Evolutionary conservation across 2,888 invertebrate species (phyloP).

Genomic region (Ectemnius lituratus): DNA sequence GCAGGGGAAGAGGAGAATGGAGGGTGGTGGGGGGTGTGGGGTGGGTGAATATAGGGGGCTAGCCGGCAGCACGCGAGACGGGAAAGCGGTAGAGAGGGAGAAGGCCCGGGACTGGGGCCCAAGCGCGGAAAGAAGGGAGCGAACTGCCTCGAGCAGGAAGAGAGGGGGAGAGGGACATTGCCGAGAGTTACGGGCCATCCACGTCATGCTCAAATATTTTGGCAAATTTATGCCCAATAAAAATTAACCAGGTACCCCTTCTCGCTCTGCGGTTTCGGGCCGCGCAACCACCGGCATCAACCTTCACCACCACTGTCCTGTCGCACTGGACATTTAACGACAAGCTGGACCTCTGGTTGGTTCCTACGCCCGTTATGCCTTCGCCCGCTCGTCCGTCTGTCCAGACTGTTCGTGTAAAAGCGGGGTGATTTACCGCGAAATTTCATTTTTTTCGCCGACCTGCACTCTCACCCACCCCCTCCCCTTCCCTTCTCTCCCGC

Average conservation of each 20-base stretch:
- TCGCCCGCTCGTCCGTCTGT: conserved; percentile 38
- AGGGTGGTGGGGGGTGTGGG: too few relatives aligned
- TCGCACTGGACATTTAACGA: conserved; percentile 60
- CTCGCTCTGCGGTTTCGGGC: conserved; percentile 63
- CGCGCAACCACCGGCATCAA: conserved; percentile 48
- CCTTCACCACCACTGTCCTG: conserved; percentile 29
- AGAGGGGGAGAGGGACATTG: conserved; percentile 49
- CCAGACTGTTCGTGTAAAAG: conserved; percentile 55
- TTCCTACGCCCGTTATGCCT: conserved; percentile 42
- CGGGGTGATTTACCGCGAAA: conserved; percentile 74
- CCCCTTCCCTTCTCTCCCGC: background rate
- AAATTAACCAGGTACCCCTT: conserved; percentile 76
- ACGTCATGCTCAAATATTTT: conserved; percentile 77
- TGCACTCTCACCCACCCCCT: conserved; percentile 20
- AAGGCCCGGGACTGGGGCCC: conserved; percentile 1
- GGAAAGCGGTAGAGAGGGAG: conserved; percentile 23
- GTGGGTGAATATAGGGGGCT: conserved; percentile 24
- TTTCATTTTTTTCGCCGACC: conserved; percentile 67
- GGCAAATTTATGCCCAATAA: conserved; percentile 78
- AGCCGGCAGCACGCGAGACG: conserved; percentile 28
- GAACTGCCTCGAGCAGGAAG: conserved; percentile 3
- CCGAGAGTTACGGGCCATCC: conserved; percentile 75
- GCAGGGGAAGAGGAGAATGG: conserved; percentile 14
- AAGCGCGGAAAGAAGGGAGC: conserved; percentile 5
- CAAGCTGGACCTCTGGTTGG: conserved; percentile 57